A percentile compares a stretch with the other conserved stretches of the same genome.
phyloP scores from a whole-genome alignment of 2,888 invertebrate genomes.

The Galerucella nymphaeae region DNA sequence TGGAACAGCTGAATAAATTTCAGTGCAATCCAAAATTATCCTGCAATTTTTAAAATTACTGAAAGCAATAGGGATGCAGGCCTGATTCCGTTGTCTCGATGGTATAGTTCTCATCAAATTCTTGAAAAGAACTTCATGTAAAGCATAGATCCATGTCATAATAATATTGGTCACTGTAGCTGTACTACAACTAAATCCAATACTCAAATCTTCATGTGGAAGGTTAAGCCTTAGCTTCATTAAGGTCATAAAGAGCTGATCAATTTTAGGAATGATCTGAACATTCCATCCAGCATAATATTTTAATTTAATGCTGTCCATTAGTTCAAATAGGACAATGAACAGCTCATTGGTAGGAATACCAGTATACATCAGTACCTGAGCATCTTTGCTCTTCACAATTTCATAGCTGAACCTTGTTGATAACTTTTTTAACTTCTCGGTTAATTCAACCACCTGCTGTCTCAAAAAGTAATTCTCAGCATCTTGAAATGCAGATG shows the following conservation, averaged over 20 bases:
- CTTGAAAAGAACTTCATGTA: slow-evolving; percentile 45
- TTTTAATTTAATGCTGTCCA: slow-evolving; percentile 27
- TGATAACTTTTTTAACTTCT: slow-evolving; percentile 35
- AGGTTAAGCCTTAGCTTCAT: slow-evolving; percentile 41
- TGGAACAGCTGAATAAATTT: too few relatives aligned
- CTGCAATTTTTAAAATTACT: slow-evolving; percentile 45
- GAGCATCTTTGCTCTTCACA: slow-evolving; percentile 40
- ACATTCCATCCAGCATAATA: slow-evolving; percentile 41
- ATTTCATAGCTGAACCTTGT: slow-evolving; percentile 37
- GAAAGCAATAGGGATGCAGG: slow-evolving; percentile 44
- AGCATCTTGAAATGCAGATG: slow-evolving; percentile 32
- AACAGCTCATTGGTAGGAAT: slow-evolving; percentile 41
- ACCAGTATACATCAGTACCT: slow-evolving; percentile 40
- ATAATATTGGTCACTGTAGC: slow-evolving; percentile 43
- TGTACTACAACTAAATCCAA: slow-evolving; percentile 39
- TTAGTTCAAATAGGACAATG: slow-evolving; percentile 22
- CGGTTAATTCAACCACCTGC: slow-evolving; percentile 30
- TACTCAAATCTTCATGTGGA: slow-evolving; percentile 42
- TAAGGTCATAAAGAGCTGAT: slow-evolving; percentile 43
- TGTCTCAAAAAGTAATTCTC: slow-evolving; percentile 46
- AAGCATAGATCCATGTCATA: slow-evolving; percentile 45
- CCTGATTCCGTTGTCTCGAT: slow-evolving; percentile 42
- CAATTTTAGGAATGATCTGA: slow-evolving; percentile 31
- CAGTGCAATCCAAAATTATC: slow-evolving; percentile 23
- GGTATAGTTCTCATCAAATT: slow-evolving; percentile 46